Conservation (phyloP, 2,113 vertebrate species). For the Tautogolabrus adspersus region DNA sequence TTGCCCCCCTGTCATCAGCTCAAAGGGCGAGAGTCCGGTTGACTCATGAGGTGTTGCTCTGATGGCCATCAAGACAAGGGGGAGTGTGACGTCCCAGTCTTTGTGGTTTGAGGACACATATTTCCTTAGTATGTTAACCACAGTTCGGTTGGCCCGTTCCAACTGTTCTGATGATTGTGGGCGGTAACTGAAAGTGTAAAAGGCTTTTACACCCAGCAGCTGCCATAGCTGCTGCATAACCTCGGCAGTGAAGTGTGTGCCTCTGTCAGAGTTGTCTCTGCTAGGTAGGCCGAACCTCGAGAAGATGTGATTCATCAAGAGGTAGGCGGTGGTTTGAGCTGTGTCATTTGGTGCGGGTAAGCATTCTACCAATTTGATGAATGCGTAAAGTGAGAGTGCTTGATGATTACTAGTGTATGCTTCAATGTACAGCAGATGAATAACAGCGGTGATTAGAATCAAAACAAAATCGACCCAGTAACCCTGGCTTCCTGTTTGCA, state of each 20-base stretch:
- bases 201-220: not conserved
- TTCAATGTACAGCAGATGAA: no score
- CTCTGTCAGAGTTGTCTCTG: no score
- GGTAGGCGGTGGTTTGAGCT: no score
- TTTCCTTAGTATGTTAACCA: not conserved
- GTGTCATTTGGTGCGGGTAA: no score
- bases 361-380: no score
- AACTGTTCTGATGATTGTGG: not conserved
- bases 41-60: not conserved
- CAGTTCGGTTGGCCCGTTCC: not conserved
- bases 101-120: not conserved
- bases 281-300: no score
- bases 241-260: not conserved
- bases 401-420: no score
- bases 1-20: not conserved
- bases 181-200: not conserved
- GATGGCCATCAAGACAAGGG: not conserved
- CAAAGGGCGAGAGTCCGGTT: not conserved
- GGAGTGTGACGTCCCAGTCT: conserved; percentile 13
- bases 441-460: no score
- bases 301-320: no score
- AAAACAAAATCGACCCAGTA: no score
- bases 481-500: no score
- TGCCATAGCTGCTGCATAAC: not conserved
- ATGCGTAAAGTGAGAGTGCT: no score